Conservation (phyloP, 2,888 invertebrate species). For the Caenorhabditis panamensis region DNA sequence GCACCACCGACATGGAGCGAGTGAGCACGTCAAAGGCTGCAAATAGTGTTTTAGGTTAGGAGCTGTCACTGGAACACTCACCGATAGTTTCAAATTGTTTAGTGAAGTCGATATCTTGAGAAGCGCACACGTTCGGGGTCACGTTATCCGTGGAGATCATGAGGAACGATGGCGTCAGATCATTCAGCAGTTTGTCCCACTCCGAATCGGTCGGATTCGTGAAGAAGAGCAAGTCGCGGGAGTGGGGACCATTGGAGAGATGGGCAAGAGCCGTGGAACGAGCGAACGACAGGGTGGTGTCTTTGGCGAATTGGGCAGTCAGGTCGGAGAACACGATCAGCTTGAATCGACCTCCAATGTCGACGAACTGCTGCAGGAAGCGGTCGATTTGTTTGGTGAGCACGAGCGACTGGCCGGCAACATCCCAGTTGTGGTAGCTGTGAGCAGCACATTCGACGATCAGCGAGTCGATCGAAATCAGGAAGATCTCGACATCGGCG, state of each 20-base stretch:
- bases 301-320: conserved; percentile 72
- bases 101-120: conserved; percentile 71
- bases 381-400: conserved; percentile 76
- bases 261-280: conserved; percentile 73
- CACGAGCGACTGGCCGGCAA: conserved; percentile 79
- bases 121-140: conserved; percentile 68
- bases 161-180: conserved; percentile 80
- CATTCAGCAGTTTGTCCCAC: conserved; percentile 75
- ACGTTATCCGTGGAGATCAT: conserved; percentile 79
- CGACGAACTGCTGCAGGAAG: conserved; percentile 75
- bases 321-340: conserved; percentile 78
- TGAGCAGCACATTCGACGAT: conserved; percentile 79
- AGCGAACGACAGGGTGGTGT: conserved; percentile 75
- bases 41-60: background rate
- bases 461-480: conserved; percentile 78
- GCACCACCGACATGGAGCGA: conserved; percentile 75
- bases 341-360: conserved; percentile 78
- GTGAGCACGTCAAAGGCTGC: conserved; percentile 70
- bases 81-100: conserved; percentile 75
- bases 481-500: conserved; percentile 80
- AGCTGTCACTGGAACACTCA: conserved; percentile 12
- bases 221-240: conserved; percentile 71
- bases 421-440: conserved; percentile 79
- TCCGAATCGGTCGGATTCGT: conserved; percentile 73
- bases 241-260: conserved; percentile 59